phyloP scores from a whole-genome alignment of 2,888 invertebrate genomes.

The Epinotia nisella region DNA sequence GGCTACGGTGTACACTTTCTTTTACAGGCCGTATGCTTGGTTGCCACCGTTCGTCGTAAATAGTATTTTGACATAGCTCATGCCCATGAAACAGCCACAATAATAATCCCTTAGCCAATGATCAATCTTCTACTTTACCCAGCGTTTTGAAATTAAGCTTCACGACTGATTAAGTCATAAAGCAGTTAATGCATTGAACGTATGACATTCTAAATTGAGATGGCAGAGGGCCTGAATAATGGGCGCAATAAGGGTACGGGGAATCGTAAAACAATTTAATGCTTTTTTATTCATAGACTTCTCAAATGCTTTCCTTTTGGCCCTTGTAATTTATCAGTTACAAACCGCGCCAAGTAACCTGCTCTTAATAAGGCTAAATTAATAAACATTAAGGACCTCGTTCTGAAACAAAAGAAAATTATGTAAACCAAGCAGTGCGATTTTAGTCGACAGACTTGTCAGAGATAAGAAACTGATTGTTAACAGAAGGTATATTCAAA shows the following conservation, averaged over 20 bases:
- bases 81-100: not conserved
- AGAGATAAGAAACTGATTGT: not conserved
- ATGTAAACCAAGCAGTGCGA: not conserved
- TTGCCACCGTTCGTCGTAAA: no score
- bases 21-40: no score
- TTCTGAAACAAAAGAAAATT: not conserved
- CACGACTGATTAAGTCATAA: slow-evolving; percentile 34
- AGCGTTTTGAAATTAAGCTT: slow-evolving; percentile 10
- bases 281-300: slow-evolving; percentile 15
- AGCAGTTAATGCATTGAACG: slow-evolving; percentile 24
- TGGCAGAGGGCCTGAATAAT: slow-evolving; percentile 25
- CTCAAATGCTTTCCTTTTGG: slow-evolving; percentile 5
- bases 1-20: no score
- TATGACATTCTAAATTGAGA: slow-evolving; percentile 38
- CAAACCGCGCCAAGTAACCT: no score
- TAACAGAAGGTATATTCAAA: no score
- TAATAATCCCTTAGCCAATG: not conserved
- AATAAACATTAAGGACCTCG: not conserved
- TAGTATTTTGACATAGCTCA: not conserved
- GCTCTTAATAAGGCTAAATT: not conserved
- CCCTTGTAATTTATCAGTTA: not conserved
- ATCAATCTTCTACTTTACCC: not conserved
- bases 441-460: not conserved
- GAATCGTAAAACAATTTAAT: slow-evolving; percentile 31
- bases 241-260: slow-evolving; percentile 11